Evolutionary conservation across 2,888 invertebrate genomes (phyloP).

Genomic region (Napeogenes sylphis): DNA sequence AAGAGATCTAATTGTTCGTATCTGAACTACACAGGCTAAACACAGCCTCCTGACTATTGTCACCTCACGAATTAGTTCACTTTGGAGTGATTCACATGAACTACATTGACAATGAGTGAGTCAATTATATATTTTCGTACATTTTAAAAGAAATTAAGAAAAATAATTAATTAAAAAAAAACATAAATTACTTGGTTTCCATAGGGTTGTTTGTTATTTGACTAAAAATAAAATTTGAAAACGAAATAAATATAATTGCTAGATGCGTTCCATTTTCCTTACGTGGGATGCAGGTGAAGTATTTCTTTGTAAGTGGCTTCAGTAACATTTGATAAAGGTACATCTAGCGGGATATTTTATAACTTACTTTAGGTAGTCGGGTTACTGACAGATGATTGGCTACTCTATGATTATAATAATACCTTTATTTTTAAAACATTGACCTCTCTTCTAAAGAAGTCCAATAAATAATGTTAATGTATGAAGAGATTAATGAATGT

Average conservation of each 20-base stretch:
- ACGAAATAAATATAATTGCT: too few relatives aligned
- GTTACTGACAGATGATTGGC: conserved; percentile 9
- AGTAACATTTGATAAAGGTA: conserved; percentile 35
- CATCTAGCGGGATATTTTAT: conserved; percentile 42
- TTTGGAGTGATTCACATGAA: not conserved
- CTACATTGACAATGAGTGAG: not conserved
- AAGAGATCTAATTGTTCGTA: conserved; percentile 68
- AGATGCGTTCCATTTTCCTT: not conserved
- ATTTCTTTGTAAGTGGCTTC: conserved; percentile 43
- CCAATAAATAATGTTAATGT: too few relatives aligned
- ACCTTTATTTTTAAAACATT: conserved; percentile 1
- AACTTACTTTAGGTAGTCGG: conserved; percentile 31
- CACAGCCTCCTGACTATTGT: conserved; percentile 32
- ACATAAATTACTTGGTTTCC: too few relatives aligned
- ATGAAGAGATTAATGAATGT: too few relatives aligned
- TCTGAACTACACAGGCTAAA: conserved; percentile 35
- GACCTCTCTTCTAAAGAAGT: not conserved
- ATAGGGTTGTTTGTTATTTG: not conserved
- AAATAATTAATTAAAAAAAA: too few relatives aligned
- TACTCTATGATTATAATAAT: not conserved
- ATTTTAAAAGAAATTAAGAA: too few relatives aligned
- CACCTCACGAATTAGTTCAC: conserved; percentile 2
- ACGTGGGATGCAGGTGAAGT: conserved; percentile 36
- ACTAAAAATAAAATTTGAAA: not conserved
- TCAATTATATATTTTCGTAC: not conserved